phyloP scores from a whole-genome alignment of 2,113 vertebrate species.

The Henicopernis longicauda region DNA sequence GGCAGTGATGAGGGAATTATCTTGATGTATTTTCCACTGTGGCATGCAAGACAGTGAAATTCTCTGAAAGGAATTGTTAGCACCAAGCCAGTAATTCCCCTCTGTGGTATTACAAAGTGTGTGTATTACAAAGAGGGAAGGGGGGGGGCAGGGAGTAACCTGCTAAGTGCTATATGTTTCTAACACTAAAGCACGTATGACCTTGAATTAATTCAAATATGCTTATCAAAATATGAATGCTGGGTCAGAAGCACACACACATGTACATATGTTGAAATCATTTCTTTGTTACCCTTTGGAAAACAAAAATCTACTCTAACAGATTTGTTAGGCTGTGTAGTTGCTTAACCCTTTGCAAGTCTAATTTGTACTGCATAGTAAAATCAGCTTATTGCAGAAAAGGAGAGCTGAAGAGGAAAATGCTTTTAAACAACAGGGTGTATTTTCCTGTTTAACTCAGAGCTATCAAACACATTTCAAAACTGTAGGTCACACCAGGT shows the following conservation, averaged over 20 bases:
- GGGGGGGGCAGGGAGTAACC: not conserved
- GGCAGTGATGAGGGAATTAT: slow-evolving; percentile 29
- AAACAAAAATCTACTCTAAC: not conserved
- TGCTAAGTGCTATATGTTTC: not conserved
- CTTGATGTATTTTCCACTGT: slow-evolving; percentile 18
- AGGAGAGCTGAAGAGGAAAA: slow-evolving; percentile 29
- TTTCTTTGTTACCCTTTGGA: not conserved
- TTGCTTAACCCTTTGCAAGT: slow-evolving; percentile 37
- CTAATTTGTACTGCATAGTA: not conserved
- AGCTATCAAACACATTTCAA: slow-evolving; percentile 58
- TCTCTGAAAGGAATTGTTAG: slow-evolving; percentile 38
- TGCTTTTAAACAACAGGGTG: slow-evolving; percentile 60
- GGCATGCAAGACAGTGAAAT: not conserved
- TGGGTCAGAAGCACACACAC: not conserved
- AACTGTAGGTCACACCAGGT: slow-evolving; percentile 45
- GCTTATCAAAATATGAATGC: not conserved
- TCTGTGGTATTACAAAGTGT: slow-evolving; percentile 25
- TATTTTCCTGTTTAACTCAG: slow-evolving; percentile 53
- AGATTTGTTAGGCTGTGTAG: not conserved
- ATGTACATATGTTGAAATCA: not conserved
- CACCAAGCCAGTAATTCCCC: slow-evolving; percentile 13
- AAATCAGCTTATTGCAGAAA: not conserved
- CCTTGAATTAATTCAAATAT: slow-evolving; percentile 1
- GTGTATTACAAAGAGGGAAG: not conserved
- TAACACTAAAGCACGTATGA: not conserved